Evolutionary conservation across 1,140 invertebrate species (phyloP), one percentile per base, ranked within the genome.

Genomic region (Melitaea cinxia): DNA sequence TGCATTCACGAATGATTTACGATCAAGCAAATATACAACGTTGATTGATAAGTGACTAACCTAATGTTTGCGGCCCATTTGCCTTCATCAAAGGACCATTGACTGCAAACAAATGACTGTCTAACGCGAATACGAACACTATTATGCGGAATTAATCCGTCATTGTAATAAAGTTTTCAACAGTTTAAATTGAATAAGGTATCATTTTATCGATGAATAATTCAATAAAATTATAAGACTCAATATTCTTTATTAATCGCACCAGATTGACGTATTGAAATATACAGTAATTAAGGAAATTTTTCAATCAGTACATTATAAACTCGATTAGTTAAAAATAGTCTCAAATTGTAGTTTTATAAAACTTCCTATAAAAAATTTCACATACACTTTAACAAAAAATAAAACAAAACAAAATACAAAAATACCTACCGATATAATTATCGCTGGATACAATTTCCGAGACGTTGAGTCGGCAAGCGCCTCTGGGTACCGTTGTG

Each of bases 401-500:
- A 45, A n/a, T n/a, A n/a, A n/a, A n/a, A n/a, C n/a, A 28, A 28
- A 28, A 28, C 7, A 3, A 28, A 4, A 3, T 7, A 28, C n/a
- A 39, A n/a, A 39, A 39, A 39, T n/a, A 17, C 52, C 69, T 54
- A 98, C 97, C 97, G 71, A 99, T 93, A 88, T 95, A 95, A 91
- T 98, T 99, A 65, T 94, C 94, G 72, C 95, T 97, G 54, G 95
- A 93, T 63, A 94, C 93, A 54, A 97, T 92, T 91, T 98, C 97
- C 10, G 96, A 95, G 75, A 99, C 95, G 73, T 97, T 96, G 73
- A 99, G 94, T 69, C 96, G 95, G 80, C 96, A 97, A 4, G 97
- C 97, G 30, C 97, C 97, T 50, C 92, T 91, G 2, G 98, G 98
- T 47, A 99, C 94, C 26, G 94, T 95, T 1, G 97, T 94, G 15